Percentiles rank a stretch among this genome's conserved stretches.
Evolutionary conservation across 2,113 vertebrate species (phyloP).

Genomic region (Eidolon helvum): DNA sequence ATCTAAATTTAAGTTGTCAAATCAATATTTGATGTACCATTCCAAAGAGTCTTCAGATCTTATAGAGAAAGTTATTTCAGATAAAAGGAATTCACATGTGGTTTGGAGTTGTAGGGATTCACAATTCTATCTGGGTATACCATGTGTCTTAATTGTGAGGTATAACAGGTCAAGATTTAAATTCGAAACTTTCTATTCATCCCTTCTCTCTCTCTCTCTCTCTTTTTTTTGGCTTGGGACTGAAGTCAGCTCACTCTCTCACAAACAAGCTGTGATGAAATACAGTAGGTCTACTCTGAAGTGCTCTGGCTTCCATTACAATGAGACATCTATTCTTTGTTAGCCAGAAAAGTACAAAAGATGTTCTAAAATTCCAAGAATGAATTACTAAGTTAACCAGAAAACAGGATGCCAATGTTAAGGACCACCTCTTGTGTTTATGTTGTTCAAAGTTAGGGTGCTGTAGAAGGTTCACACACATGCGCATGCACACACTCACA

Average conservation of each 20-base stretch:
- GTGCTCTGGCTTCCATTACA: constrained; percentile 58
- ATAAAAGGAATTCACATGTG: constrained; percentile 37
- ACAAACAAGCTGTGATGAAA: constrained; percentile 26
- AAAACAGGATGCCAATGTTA: constrained; percentile 48
- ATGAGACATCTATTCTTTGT: constrained; percentile 55
- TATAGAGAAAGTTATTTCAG: constrained; percentile 29
- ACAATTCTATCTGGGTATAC: constrained; percentile 16
- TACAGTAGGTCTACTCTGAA: constrained; percentile 44
- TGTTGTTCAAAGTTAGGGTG: not conserved
- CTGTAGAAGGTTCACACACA: not conserved
- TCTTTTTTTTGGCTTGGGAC: not conserved
- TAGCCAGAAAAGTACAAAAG: constrained; percentile 62
- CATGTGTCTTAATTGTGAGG: not conserved
- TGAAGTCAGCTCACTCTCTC: constrained; percentile 7
- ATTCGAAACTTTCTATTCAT: constrained; percentile 52
- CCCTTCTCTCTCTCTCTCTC: too few species aligned
- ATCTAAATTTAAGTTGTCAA: constrained; percentile 33
- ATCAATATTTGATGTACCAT: constrained; percentile 14
- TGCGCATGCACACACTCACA: not conserved
- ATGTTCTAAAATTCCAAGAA: constrained; percentile 61
- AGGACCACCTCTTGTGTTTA: not conserved
- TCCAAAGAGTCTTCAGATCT: constrained; percentile 20
- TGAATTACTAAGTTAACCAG: constrained; percentile 28
- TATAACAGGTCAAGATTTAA: constrained; percentile 29
- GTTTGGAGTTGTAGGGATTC: not conserved